Conservation (phyloP, 2,888 invertebrate species). For the Neelides folsomi region DNA sequence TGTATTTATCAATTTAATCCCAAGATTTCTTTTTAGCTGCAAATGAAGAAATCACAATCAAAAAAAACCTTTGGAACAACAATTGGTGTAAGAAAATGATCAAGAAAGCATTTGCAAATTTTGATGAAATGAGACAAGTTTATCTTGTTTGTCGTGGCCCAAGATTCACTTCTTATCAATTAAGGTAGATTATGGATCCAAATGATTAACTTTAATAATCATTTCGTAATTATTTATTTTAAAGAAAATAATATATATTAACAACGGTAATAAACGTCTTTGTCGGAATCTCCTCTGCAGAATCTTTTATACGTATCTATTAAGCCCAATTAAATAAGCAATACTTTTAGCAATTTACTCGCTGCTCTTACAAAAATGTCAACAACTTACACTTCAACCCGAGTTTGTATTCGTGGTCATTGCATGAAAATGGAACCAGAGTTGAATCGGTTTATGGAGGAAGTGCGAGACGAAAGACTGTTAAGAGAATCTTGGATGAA, state of each 20-base stretch:
- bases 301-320: no score
- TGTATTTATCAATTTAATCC: background rate
- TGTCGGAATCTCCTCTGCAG: background rate
- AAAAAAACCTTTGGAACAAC: slow-evolving; percentile 29
- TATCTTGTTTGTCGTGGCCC: slow-evolving; percentile 53
- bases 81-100: slow-evolving; percentile 24
- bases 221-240: no score
- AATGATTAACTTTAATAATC: no score
- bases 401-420: slow-evolving; percentile 43
- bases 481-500: slow-evolving; percentile 51
- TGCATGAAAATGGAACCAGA: slow-evolving; percentile 52
- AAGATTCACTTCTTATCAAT: slow-evolving; percentile 44
- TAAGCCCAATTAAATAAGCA: no score
- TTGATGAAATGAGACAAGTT: slow-evolving; percentile 40
- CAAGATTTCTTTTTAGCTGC: slow-evolving; percentile 6
- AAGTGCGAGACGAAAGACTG: slow-evolving; percentile 37
- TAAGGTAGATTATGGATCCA: slow-evolving; percentile 42
- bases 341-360: slow-evolving; percentile 40
- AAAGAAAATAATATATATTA: no score
- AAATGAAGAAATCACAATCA: slow-evolving; percentile 18
- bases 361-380: slow-evolving; percentile 44
- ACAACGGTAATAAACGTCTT: no score
- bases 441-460: slow-evolving; percentile 47
- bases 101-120: slow-evolving; percentile 1
- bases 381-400: slow-evolving; percentile 46